Evolutionary conservation across 2,797 vertebrate genomes (phyloP), one percentile per base, ranked within the genome.

Genomic region (Yasuhikotakia modesta): DNA sequence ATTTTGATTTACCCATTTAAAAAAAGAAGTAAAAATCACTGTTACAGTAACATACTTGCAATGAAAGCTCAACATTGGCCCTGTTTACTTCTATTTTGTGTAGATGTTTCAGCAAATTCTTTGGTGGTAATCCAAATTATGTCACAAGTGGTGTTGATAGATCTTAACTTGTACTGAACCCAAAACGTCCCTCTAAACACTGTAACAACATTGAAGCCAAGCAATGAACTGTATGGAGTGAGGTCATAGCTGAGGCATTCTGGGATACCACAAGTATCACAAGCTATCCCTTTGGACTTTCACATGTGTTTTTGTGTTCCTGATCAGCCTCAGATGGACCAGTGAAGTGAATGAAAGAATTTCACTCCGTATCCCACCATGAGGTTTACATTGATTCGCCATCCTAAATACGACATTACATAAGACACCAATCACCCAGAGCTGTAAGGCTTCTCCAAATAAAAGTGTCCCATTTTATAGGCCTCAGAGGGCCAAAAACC

Each of bases 161-260:
- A 55, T 6, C 21, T 10, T 19, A 19, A 53, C n/a, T 2, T 17
- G 5, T 52, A 52, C 2, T 53, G 8, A 21, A 55, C 10, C 53
- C 21, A 22, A 58, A 58, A 27, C 4, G 5, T 57, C 22, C 11
- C 11, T 53, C 52, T 43, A 58, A 58, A 68, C 16, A 13, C 60
- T 10, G 48, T 27, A 27, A 74, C 16, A 17, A 14, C n/a, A 76
- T 50, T 58, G 19, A 75, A 75, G 16, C 22, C 63, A 21, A 66
- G 39, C 53, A 50, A 17, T 4, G 10, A 35, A 70, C 48, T 39
- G 55, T 45, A 50, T 27, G 12, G 48, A 50, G 35, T 78, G 79
- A 83, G 68, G 61, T 83, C 82, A 83, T 46, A 60, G 27, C 50
- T 74, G 52, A 81, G 52, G 67, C 67, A 80, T 13, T 71, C 68